Conservation (phyloP, 2,113 vertebrate species). For the Dasyprocta punctata region DNA sequence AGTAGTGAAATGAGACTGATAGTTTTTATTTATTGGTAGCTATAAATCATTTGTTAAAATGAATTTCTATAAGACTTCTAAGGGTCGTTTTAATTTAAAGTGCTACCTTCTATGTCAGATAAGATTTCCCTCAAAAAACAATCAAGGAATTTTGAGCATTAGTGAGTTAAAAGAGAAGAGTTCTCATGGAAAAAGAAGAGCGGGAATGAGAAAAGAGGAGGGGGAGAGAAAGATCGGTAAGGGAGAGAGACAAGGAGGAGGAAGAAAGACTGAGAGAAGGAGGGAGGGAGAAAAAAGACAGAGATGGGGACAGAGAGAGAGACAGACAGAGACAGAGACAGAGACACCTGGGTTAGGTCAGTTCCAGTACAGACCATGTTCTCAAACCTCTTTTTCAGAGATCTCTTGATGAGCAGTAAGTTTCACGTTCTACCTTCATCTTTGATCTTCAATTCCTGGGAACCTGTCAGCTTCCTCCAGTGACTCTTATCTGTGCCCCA, state of each 20-base stretch:
- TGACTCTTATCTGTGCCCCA: not conserved
- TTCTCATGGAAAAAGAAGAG: not conserved
- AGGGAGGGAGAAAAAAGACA: not conserved
- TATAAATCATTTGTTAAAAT: not conserved
- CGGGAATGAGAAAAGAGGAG: not conserved
- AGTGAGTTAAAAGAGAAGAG: not conserved
- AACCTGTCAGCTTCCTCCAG: not conserved
- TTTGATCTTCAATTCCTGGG: not conserved
- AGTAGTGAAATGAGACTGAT: too few species aligned
- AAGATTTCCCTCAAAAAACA: not conserved
- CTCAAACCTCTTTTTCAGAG: not conserved
- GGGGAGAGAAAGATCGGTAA: not conserved
- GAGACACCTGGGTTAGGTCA: not conserved
- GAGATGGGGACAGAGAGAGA: not conserved
- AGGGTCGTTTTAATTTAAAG: not conserved
- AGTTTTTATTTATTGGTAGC: not conserved
- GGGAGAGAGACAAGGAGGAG: not conserved
- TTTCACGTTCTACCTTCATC: not conserved
- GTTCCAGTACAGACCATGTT: not conserved
- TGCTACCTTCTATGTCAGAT: not conserved
- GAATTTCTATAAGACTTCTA: not conserved
- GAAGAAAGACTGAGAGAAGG: not conserved
- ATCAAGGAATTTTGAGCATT: not conserved
- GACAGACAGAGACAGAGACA: too few species aligned
- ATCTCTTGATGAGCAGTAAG: not conserved